These are phyloP conservation scores for Plagodis pulveraria DNA, from an alignment of 2,888 invertebrate species.

Conservation along the genomic window DNA sequence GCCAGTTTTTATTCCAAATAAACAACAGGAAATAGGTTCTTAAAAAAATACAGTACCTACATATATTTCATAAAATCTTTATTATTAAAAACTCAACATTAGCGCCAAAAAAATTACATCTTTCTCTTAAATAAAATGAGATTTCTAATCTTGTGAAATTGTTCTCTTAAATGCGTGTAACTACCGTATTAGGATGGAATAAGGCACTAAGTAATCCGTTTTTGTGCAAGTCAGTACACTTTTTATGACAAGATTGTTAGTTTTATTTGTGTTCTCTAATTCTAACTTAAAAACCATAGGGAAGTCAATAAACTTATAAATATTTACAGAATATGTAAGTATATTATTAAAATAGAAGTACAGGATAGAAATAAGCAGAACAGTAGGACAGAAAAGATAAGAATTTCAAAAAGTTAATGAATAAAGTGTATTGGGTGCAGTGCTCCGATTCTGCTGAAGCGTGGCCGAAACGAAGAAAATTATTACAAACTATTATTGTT, in stretches of 20 bases:
- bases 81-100: slow-evolving; percentile 38
- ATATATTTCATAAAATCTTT: slow-evolving; percentile 31
- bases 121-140: slow-evolving; percentile 22
- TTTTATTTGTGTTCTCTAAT: slow-evolving; percentile 2
- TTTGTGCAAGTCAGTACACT: slow-evolving; percentile 20
- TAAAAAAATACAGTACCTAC: slow-evolving; percentile 12
- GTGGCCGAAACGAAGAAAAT: too few relatives aligned
- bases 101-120: slow-evolving; percentile 23
- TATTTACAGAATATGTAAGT: slow-evolving; percentile 15
- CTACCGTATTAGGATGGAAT: slow-evolving; percentile 10
- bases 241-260: slow-evolving; percentile 4
- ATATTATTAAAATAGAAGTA: neutral
- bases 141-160: slow-evolving; percentile 21
- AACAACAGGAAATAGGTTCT: neutral
- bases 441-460: too few relatives aligned
- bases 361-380: neutral
- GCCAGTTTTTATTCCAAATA: too few relatives aligned
- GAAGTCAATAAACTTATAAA: slow-evolving; percentile 10
- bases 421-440: too few relatives aligned
- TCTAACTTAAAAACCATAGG: slow-evolving; percentile 11
- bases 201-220: slow-evolving; percentile 17
- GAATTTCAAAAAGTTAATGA: too few relatives aligned
- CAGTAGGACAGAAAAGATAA: too few relatives aligned
- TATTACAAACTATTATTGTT: too few relatives aligned
- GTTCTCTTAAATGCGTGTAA: slow-evolving; percentile 29